A percentile compares a stretch with the other conserved stretches of the same genome.
These are phyloP conservation scores for Lycorma delicatula DNA, from an alignment of 1,140 invertebrate genomes.

Conservation along the genomic window DNA sequence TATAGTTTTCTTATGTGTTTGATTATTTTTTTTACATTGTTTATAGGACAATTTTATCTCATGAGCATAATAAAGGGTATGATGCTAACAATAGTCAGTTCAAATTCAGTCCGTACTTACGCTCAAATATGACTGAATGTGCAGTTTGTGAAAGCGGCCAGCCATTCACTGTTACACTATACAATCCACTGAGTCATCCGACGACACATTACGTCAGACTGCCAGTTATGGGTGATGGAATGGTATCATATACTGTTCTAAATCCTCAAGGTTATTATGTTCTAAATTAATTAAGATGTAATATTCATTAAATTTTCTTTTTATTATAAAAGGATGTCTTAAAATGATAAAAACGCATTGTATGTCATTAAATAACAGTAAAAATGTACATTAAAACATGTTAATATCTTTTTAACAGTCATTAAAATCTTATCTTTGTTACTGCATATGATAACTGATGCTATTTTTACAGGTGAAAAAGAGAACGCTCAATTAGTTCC, in stretches of 20 bases:
- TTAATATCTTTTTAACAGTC: too few species aligned
- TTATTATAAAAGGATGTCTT: too few species aligned
- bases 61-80: neutral
- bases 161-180: constrained; percentile 36
- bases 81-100: neutral
- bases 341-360: too few species aligned
- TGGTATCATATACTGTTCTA: constrained; percentile 34
- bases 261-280: constrained; percentile 31
- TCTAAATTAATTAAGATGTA: too few species aligned
- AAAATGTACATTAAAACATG: too few species aligned
- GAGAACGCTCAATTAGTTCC: neutral
- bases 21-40: too few species aligned
- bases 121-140: neutral
- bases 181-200: constrained; percentile 44
- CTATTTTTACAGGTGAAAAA: neutral
- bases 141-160: neutral
- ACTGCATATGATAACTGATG: too few species aligned
- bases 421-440: too few species aligned
- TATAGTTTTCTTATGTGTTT: too few species aligned
- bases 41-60: too few species aligned
- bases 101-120: neutral
- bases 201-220: constrained; percentile 37
- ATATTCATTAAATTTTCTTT: too few species aligned
- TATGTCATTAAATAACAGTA: too few species aligned
- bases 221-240: constrained; percentile 37